Base-by-base conservation (phyloP, 2,797 vertebrate genomes). In the Gallirallus australis region DNA sequence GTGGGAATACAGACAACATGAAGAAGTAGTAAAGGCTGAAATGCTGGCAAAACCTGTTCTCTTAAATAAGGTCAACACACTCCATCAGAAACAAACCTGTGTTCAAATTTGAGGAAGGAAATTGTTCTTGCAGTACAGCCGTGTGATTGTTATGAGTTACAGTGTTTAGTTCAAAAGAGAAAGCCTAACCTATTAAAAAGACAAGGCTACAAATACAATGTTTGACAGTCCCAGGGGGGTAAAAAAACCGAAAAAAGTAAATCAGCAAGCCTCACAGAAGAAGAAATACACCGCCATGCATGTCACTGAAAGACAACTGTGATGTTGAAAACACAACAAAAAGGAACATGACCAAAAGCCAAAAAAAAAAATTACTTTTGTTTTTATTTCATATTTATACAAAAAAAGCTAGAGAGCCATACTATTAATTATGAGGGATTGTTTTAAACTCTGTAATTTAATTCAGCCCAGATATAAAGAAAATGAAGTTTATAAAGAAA, bases 21-120 rank as follows among this genome's bases (percentile, higher is more conserved):
- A 70, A 91, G 25, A 76, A 83, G 37, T 82, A 91, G 68, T n/a
- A 63, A 73, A 82, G 23, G 40, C 30, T 50, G 20, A 82, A 94
- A 83, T 13, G n/a, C 21, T 88, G 35, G 69, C 42, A 89, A 92
- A 93, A 83, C 19, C 12, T 4, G 1, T 18, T 84, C 37, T 54
- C 54, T 77, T 91, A 94, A 94, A 87, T 65, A 63, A 81, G 24
- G 24, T 64, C 57, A 87, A 80, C 57, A 82, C 90, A 82, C 16
- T 35, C 25, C 81, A 2, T 23, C 73, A 57, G 42, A 59, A 64
- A 77, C 10, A 79, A 76, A 88, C 12, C 33, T 24, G 18, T 13
- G 12, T 65, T 57, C 86, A 24, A 91, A 83, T 81, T 23, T 65
- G 40, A 80, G 60, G 35, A 81, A 85, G n/a, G n/a, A 87, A 93